Evolutionary conservation across 2,888 invertebrate genomes (phyloP).

Genomic region (Synergus japonicus): DNA sequence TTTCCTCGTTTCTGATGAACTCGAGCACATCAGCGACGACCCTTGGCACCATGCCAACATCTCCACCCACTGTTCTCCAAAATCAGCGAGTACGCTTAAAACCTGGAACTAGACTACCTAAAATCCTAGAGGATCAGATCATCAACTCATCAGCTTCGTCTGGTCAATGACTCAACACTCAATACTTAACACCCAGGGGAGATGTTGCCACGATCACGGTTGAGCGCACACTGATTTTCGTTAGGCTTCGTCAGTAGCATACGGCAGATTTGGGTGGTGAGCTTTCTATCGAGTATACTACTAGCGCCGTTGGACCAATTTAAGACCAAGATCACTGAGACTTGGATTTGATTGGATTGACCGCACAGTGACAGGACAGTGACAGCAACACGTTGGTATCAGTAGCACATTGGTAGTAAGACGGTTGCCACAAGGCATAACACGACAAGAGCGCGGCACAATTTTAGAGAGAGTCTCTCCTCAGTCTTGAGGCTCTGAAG

Average conservation of each 20-base stretch:
- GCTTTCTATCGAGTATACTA: background rate
- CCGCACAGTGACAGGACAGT: conserved; percentile 27
- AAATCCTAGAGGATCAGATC: background rate
- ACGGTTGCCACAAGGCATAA: conserved; percentile 47
- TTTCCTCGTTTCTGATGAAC: conserved; percentile 49
- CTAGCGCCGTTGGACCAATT: conserved; percentile 22
- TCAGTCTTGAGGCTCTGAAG: conserved; percentile 65
- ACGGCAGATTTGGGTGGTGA: conserved; percentile 22
- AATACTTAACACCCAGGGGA: background rate
- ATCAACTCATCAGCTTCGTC: background rate
- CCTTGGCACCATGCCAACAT: conserved; percentile 61
- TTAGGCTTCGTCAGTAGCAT: background rate
- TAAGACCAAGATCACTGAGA: conserved; percentile 16
- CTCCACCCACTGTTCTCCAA: conserved; percentile 38
- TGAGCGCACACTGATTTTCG: conserved; percentile 57
- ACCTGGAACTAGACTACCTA: background rate
- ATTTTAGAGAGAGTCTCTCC: conserved; percentile 56
- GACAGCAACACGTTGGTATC: conserved; percentile 9
- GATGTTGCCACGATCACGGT: conserved; percentile 54
- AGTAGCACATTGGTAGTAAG: conserved; percentile 13
- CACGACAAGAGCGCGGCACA: conserved; percentile 43
- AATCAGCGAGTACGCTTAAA: background rate
- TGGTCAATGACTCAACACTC: too few species aligned
- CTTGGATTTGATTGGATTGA: conserved; percentile 10
- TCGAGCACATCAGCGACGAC: conserved; percentile 44